A percentile compares a stretch with the other conserved stretches of the same genome.
Conservation (phyloP, 53 echinoderm and acorn worm genomes). For the Luidia sarsii region DNA sequence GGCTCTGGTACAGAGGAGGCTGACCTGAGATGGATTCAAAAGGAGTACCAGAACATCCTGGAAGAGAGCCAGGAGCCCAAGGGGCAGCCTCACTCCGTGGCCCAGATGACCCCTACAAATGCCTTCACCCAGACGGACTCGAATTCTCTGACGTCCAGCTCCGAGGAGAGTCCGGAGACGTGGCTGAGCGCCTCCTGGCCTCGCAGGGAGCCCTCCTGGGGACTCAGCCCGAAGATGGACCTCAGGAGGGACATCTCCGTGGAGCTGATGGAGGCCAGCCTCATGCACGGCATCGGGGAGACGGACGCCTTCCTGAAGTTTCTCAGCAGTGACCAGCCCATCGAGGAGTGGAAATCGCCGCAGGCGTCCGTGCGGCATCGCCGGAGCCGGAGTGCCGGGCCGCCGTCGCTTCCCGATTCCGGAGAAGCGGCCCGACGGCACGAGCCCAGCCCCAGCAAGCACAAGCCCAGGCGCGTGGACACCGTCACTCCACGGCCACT, state of each 20-base stretch:
- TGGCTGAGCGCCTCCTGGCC: conserved; percentile 31
- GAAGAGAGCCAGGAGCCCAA: conserved; percentile 21
- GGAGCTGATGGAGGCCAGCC: conserved; percentile 86
- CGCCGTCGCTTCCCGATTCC: neutral
- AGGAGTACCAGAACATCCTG: conserved; percentile 64
- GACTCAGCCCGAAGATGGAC: conserved; percentile 54
- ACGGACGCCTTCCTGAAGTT: conserved; percentile 91
- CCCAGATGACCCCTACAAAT: conserved; percentile 21
- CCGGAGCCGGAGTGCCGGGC: neutral
- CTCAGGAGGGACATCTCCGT: conserved; percentile 84
- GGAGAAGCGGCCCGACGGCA: neutral
- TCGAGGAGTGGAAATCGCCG: conserved; percentile 67
- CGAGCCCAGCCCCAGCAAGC: conserved; percentile 31
- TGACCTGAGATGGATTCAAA: conserved; percentile 54
- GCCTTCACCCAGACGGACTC: conserved; percentile 50
- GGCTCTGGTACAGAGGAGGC: conserved; percentile 53
- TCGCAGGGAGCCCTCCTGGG: conserved; percentile 41
- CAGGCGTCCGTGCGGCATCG: conserved; percentile 31
- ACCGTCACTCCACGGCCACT: neutral
- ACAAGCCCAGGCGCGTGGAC: conserved; percentile 8
- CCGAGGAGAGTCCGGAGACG: neutral
- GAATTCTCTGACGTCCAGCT: conserved; percentile 27
- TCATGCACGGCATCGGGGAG: conserved; percentile 97
- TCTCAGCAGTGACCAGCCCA: conserved; percentile 77
- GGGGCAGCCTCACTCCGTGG: neutral